A percentile compares a stretch with the other conserved stretches of the same genome.
phyloP scores from a whole-genome alignment of 2,888 invertebrate genomes.

The Stenichneumon culpator region DNA sequence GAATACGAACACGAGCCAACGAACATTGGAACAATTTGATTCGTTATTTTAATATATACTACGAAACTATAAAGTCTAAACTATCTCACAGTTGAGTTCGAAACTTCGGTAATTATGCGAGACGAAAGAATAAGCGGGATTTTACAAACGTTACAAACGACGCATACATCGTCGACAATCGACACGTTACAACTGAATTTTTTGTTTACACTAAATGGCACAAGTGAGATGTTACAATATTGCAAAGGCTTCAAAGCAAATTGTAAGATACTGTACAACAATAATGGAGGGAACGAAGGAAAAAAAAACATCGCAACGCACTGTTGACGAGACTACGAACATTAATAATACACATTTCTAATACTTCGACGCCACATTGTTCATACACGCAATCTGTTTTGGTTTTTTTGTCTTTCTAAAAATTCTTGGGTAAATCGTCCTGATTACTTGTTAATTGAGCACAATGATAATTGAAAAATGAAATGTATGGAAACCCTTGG shows the following conservation, averaged over 20 bases:
- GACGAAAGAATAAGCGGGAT: conserved; percentile 10
- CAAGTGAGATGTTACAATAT: conserved; percentile 77
- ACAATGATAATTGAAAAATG: conserved; percentile 67
- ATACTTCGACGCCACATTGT: conserved; percentile 74
- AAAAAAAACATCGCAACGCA: conserved; percentile 59
- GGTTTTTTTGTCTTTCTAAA: conserved; percentile 37
- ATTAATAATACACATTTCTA: conserved; percentile 79
- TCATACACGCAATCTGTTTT: conserved; percentile 63
- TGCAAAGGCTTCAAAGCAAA: conserved; percentile 72
- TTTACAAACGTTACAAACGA: conserved; percentile 62
- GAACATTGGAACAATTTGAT: neutral
- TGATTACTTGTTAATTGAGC: conserved; percentile 75
- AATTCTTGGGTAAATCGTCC: conserved; percentile 62
- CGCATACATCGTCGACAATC: conserved; percentile 22
- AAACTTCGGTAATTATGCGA: conserved; percentile 31
- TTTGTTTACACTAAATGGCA: conserved; percentile 80
- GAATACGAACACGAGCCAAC: neutral
- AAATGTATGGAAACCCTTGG: conserved; percentile 68
- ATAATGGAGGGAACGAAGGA: conserved; percentile 52
- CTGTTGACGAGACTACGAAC: conserved; percentile 63
- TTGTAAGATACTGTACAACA: conserved; percentile 64
- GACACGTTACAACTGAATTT: conserved; percentile 28
- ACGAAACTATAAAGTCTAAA: conserved; percentile 14
- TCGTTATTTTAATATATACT: neutral
- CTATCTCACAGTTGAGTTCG: conserved; percentile 8